A percentile compares a stretch with the other conserved stretches of the same genome.
phyloP scores from a whole-genome alignment of 2,888 invertebrate species.

The Lordiphosa fenestrarum region DNA sequence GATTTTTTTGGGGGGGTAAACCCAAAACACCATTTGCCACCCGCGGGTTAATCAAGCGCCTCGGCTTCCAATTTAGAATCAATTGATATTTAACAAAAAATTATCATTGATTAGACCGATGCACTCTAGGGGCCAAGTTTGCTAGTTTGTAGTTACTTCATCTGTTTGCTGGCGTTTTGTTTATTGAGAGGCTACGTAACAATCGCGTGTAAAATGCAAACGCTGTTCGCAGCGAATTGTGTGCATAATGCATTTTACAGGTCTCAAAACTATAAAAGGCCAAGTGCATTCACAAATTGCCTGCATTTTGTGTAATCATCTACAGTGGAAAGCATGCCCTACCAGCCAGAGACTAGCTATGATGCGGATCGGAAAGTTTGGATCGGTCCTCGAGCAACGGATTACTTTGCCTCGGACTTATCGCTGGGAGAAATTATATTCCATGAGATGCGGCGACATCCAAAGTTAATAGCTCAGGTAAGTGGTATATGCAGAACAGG shows the following conservation, averaged over 20 bases:
- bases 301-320: background rate
- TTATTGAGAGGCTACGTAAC: no score
- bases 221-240: background rate
- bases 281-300: background rate
- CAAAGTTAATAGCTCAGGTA: slow-evolving; percentile 48
- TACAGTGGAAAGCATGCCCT: slow-evolving; percentile 34
- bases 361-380: slow-evolving; percentile 51
- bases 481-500: background rate
- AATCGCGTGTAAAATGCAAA: background rate
- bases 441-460: slow-evolving; percentile 48
- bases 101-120: no score
- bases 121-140: no score
- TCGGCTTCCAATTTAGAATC: no score
- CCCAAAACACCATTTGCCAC: no score
- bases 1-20: no score
- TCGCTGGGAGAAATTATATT: slow-evolving; percentile 59
- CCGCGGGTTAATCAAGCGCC: no score
- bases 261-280: slow-evolving; percentile 21
- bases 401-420: slow-evolving; percentile 46
- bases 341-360: slow-evolving; percentile 31
- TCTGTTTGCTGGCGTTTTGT: no score
- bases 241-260: no score
- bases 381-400: slow-evolving; percentile 25
- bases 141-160: no score
- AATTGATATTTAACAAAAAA: no score